Conservation (phyloP, 2,888 invertebrate genomes). For the Achlya flavicornis region DNA sequence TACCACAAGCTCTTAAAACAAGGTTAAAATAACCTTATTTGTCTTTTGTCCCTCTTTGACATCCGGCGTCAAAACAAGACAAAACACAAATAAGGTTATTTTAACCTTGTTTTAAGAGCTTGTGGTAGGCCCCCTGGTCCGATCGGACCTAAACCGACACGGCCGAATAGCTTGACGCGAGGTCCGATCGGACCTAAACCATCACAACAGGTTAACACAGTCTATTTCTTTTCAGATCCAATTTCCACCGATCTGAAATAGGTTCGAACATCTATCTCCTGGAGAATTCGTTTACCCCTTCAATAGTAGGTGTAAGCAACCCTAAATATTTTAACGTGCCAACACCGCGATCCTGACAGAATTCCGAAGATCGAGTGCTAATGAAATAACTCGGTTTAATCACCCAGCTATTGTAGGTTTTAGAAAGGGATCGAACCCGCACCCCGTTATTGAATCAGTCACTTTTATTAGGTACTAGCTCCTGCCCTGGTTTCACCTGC, state of each 20-base stretch:
- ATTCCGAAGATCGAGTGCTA: conserved; percentile 56
- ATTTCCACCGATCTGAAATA: neutral
- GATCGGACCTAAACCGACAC: too few relatives aligned
- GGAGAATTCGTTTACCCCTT: conserved; percentile 8
- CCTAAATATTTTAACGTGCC: conserved; percentile 40
- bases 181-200: too few relatives aligned
- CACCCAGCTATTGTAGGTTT: conserved; percentile 46
- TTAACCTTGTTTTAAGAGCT: too few relatives aligned
- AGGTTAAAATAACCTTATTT: too few relatives aligned
- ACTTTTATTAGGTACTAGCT: neutral
- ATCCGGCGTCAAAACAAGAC: too few relatives aligned
- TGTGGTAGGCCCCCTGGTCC: too few relatives aligned
- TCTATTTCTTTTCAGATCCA: neutral
- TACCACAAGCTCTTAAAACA: too few relatives aligned
- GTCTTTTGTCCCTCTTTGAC: too few relatives aligned
- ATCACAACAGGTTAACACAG: too few relatives aligned
- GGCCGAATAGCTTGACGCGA: too few relatives aligned
- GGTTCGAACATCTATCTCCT: neutral
- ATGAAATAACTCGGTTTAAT: conserved; percentile 67
- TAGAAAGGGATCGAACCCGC: conserved; percentile 23
- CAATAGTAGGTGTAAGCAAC: conserved; percentile 17
- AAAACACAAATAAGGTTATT: too few relatives aligned
- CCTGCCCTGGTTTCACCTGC: too few relatives aligned
- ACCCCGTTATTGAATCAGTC: conserved; percentile 23
- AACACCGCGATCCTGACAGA: conserved; percentile 34